Conservation (phyloP, 1,140 invertebrate genomes). For the Pectinophora gossypiella region DNA sequence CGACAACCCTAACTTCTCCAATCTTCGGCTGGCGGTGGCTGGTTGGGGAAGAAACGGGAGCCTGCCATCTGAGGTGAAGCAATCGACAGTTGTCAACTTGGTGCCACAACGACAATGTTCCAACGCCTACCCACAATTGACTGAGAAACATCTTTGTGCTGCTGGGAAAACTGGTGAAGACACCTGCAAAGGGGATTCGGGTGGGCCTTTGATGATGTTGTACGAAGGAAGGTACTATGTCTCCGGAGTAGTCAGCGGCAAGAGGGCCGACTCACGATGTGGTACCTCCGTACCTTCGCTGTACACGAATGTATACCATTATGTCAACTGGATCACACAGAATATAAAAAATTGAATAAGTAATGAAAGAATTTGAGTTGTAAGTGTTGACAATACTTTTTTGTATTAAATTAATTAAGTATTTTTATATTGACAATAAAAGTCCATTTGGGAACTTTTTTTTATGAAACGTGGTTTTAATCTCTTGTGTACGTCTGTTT, state of each 20-base stretch:
- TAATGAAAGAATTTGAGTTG: too few species aligned
- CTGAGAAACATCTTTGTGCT: conserved; percentile 44
- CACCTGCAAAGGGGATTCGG: conserved; percentile 62
- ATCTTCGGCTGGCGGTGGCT: conserved; percentile 44
- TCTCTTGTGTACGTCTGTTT: too few species aligned
- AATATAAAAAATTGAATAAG: conserved; percentile 34
- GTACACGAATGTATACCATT: conserved; percentile 58
- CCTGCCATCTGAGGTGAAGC: conserved; percentile 41
- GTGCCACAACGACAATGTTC: conserved; percentile 42
- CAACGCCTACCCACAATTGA: conserved; percentile 37
- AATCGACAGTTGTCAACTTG: conserved; percentile 50
- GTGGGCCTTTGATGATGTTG: conserved; percentile 57
- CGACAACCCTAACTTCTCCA: conserved; percentile 40
- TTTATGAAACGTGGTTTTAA: too few species aligned
- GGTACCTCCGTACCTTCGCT: conserved; percentile 55
- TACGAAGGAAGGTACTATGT: conserved; percentile 47
- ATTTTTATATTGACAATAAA: too few species aligned
- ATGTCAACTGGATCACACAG: conserved; percentile 48
- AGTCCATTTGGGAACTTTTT: too few species aligned
- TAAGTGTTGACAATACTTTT: too few species aligned
- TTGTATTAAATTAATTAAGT: too few species aligned
- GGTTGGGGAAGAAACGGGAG: conserved; percentile 57
- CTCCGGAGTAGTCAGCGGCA: conserved; percentile 57
- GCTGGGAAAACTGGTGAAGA: conserved; percentile 51
- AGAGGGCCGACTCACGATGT: conserved; percentile 51